Evolutionary conservation across 2,888 invertebrate genomes (phyloP), one percentile per base, ranked within the genome.

Genomic region (Lymantria dispar): DNA sequence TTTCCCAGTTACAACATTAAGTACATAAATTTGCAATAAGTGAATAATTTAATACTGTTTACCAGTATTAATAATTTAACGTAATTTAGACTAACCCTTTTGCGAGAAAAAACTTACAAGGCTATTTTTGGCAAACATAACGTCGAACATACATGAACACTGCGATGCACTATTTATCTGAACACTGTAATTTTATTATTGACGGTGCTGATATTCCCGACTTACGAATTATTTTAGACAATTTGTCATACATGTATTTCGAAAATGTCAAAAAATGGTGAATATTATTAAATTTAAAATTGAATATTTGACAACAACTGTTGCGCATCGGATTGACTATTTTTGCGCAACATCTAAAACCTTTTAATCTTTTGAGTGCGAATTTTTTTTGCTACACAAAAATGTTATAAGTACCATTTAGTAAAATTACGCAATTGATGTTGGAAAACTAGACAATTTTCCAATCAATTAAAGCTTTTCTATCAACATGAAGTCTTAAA

Each of bases 101-200:
- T 54, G 56, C 60, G 60, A 58, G 54, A 58, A 52, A 38, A 62
- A 59, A 63, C 69, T 72, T 70, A 72, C 60, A 60, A 70, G 67
- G 73, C 70, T 72, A 71, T 72, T 74, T 60, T 76, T 76, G 73
- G 75, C 73, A 72, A 70, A 74, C 62, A 22, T 22, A 62, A 64
- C 52, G 55, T 61, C 53, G 52, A 60, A 60, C 53, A 56, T 48
- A 53, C 52, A 52, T 50, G 22, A 22, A 22, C 22, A 22, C 22
- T 22, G 22, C 22, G 22, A 22, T 22, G 5, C 2, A 22, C 22
- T 22, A 3, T 22, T 22, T 22, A 22, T 22, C 22, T 22, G 5
- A 22, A 22, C 22, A 22, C 22, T 22, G 22, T 22, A 22, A 22
- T 22, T 22, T 22, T 22, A 22, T 22, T 22, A 22, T 22, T 22